These are phyloP conservation scores for Rhea americana DNA, from an alignment of 2,113 vertebrate species.

Conservation along the genomic window DNA sequence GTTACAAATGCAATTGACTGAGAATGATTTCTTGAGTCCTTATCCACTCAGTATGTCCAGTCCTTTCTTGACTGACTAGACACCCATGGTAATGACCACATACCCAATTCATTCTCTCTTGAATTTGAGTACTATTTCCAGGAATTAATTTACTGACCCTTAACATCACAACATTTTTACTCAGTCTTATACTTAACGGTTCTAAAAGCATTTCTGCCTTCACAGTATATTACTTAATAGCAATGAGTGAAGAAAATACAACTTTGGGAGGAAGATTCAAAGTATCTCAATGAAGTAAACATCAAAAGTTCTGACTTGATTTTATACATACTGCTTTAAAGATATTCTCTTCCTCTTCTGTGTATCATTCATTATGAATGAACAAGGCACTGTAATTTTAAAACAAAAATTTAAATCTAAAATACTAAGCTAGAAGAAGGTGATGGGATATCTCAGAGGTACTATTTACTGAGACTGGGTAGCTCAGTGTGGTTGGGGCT, in stretches of 20 bases:
- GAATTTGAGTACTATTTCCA: background rate
- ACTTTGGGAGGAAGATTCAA: background rate
- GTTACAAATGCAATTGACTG: background rate
- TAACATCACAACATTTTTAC: background rate
- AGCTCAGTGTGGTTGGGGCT: background rate
- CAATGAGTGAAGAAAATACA: background rate
- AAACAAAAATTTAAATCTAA: background rate
- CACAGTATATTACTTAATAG: background rate
- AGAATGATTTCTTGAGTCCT: background rate
- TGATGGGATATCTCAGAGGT: background rate
- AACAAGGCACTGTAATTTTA: background rate
- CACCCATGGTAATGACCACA: background rate
- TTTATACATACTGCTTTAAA: background rate
- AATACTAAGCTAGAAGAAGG: background rate
- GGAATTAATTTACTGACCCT: background rate
- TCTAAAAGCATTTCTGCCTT: background rate
- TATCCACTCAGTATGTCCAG: background rate
- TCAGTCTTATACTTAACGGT: background rate
- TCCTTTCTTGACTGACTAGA: background rate
- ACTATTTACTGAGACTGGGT: background rate
- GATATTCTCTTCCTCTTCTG: background rate
- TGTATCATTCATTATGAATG: background rate
- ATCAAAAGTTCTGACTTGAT: background rate
- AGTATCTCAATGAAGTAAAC: background rate
- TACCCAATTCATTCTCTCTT: background rate